A percentile compares a stretch with the other conserved stretches of the same genome.
phyloP scores from a whole-genome alignment of 2,113 vertebrate species.

The Anser brachyrhynchus region DNA sequence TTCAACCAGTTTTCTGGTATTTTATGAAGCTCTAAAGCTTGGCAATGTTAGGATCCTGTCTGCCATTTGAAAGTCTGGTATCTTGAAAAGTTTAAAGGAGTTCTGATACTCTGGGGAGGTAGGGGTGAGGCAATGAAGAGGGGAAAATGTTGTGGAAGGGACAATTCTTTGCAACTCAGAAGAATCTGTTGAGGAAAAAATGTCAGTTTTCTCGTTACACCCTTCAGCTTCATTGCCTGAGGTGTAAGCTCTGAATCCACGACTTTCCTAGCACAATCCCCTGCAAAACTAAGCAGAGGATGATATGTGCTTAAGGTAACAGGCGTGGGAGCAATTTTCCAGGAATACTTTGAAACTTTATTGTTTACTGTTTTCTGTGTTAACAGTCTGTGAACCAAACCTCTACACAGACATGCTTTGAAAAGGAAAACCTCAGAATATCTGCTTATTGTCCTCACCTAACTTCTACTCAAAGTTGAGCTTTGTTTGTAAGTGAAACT shows the following conservation, averaged over 20 bases:
- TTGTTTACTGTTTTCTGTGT: background rate
- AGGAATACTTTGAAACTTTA: constrained; percentile 9
- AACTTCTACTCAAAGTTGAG: background rate
- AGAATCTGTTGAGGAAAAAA: background rate
- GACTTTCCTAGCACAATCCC: background rate
- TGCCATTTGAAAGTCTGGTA: background rate
- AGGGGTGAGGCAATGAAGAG: background rate
- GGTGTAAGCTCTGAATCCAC: background rate
- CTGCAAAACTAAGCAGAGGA: background rate
- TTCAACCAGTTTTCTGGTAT: background rate
- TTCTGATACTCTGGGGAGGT: background rate
- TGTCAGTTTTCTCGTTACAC: background rate
- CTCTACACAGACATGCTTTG: constrained; percentile 11
- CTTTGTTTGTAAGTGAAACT: background rate
- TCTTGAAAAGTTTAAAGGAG: background rate
- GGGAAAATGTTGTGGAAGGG: background rate
- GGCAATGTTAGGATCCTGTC: background rate
- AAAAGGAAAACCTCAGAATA: background rate
- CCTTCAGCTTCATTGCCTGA: background rate
- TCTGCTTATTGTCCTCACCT: background rate
- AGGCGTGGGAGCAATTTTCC: background rate
- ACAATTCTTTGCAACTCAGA: background rate
- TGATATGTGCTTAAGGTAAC: background rate
- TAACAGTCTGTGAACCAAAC: background rate
- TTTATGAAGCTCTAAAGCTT: background rate